Evolutionary conservation across 2,797 vertebrate species (phyloP).

Genomic region (Aldrovandia affinis): DNA sequence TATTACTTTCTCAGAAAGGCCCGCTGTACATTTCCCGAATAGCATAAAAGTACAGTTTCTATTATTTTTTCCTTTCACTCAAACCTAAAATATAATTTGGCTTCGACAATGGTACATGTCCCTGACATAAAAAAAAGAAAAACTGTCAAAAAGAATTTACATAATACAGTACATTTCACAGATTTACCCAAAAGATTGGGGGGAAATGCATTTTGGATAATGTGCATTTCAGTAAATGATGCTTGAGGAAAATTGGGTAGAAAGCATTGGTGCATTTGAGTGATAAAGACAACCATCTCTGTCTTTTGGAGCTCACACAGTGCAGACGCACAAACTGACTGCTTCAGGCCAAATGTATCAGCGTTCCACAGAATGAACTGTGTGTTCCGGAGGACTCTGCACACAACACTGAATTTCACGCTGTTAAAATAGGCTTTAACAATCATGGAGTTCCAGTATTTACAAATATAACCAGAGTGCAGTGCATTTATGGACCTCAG

Average conservation of each 20-base stretch:
- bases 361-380: not conserved
- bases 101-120: not conserved
- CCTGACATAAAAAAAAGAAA: not conserved
- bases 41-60: too few relatives aligned
- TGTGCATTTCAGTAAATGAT: not conserved
- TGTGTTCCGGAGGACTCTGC: not conserved
- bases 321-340: not conserved
- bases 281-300: conserved; percentile 11
- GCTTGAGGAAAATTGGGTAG: not conserved
- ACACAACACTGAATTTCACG: not conserved
- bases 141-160: too few relatives aligned
- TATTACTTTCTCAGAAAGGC: too few relatives aligned
- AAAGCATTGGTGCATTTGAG: conserved; percentile 2
- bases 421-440: not conserved
- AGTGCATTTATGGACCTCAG: not conserved
- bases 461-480: not conserved
- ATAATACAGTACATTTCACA: not conserved
- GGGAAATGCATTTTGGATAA: not conserved
- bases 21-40: too few relatives aligned
- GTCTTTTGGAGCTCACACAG: not conserved
- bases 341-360: conserved; percentile 2
- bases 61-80: not conserved
- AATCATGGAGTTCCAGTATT: not conserved
- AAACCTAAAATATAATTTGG: not conserved
- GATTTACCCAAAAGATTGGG: not conserved